Conservation (phyloP, 2,888 invertebrate species). For the Zhuqinia jingwanae region DNA sequence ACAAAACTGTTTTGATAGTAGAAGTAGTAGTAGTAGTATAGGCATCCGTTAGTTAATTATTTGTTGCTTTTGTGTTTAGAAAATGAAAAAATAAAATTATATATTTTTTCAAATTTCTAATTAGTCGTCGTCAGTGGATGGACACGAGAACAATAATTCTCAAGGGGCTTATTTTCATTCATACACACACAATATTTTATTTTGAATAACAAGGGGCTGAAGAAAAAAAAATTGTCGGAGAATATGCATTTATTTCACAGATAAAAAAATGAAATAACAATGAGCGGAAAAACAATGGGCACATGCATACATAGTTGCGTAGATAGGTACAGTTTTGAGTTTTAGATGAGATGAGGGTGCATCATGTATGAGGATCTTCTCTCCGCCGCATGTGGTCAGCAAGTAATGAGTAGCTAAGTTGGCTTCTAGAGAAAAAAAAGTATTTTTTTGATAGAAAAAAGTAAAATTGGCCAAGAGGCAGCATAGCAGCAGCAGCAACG, state of each 20-base stretch:
- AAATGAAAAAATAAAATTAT: background rate
- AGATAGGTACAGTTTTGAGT: too few species aligned
- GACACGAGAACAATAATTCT: constrained; percentile 15
- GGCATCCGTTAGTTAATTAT: background rate
- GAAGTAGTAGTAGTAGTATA: too few species aligned
- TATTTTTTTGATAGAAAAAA: constrained; percentile 8
- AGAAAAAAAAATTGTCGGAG: too few species aligned
- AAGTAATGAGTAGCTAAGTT: background rate
- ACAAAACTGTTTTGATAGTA: background rate
- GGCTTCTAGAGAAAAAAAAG: background rate
- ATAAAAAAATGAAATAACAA: too few species aligned
- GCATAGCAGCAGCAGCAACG: too few species aligned
- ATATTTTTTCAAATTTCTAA: constrained; percentile 19
- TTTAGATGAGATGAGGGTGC: too few species aligned
- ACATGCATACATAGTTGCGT: too few species aligned
- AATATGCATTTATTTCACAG: too few species aligned
- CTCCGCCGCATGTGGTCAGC: constrained; percentile 3
- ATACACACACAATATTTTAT: background rate
- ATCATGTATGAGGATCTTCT: background rate
- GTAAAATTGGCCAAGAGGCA: background rate
- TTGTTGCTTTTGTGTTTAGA: background rate
- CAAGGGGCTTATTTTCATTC: too few species aligned
- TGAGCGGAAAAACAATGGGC: too few species aligned
- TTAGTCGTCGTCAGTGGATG: constrained; percentile 4
- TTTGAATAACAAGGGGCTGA: background rate